A percentile compares a stretch with the other conserved stretches of the same genome.
Conservation (phyloP, 2,113 vertebrate genomes). For the Nesoenas mayeri region DNA sequence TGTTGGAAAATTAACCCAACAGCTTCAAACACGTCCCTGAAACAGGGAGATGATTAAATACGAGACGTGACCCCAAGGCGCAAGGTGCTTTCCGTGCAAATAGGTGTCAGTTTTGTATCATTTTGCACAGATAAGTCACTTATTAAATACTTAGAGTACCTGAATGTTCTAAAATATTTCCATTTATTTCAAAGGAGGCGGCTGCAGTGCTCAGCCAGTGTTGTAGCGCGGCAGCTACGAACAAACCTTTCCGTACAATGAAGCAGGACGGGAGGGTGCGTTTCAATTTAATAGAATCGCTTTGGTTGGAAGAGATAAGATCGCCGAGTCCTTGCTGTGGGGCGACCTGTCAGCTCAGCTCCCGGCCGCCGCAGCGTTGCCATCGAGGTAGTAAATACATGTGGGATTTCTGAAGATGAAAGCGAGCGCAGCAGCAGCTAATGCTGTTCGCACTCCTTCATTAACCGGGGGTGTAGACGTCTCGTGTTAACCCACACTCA, state of each 20-base stretch:
- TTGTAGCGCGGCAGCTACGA: rapidly evolving
- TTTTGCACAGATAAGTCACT: background rate
- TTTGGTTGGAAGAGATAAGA: too few relatives aligned
- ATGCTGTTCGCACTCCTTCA: background rate
- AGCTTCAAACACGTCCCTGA: background rate
- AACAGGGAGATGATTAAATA: background rate
- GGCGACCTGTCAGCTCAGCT: background rate
- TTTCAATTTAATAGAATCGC: too few relatives aligned
- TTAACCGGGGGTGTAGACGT: background rate
- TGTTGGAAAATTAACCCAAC: background rate
- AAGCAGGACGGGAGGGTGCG: background rate
- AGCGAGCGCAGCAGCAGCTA: background rate
- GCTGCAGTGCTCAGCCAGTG: background rate
- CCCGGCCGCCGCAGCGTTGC: rapidly evolving
- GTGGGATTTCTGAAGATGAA: background rate
- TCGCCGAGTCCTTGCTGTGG: background rate
- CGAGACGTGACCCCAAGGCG: background rate
- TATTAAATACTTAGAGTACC: background rate
- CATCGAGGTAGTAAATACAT: background rate
- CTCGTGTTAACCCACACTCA: background rate
- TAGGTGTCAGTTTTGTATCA: background rate
- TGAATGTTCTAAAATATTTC: background rate
- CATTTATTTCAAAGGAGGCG: background rate
- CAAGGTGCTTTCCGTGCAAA: background rate
- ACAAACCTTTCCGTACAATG: background rate